Evolutionary conservation across 2,797 vertebrate species (phyloP).

Genomic region (Martes flavigula): DNA sequence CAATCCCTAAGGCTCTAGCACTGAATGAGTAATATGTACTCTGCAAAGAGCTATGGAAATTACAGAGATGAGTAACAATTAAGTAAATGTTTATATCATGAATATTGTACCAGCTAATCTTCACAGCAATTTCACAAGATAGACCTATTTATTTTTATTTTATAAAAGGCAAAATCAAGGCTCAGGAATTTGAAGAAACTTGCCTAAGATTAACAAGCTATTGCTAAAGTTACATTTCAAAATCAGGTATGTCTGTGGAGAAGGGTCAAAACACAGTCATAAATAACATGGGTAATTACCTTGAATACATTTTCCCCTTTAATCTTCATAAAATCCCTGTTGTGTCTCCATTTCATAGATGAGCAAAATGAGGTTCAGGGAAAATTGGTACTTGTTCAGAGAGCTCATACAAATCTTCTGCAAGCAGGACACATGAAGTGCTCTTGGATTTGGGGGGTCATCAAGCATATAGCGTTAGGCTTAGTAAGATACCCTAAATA

Average conservation of each 20-base stretch:
- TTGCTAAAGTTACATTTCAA: not conserved
- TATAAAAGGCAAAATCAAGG: not conserved
- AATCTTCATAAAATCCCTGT: not conserved
- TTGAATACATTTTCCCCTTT: not conserved
- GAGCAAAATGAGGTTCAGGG: not conserved
- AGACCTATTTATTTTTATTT: not conserved
- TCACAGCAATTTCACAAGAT: not conserved
- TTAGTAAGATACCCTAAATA: not conserved
- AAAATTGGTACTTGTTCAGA: not conserved
- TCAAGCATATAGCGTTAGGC: not conserved
- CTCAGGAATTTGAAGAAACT: not conserved
- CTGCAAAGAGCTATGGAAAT: not conserved
- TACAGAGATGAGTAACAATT: not conserved
- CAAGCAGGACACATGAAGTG: not conserved
- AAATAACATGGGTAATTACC: not conserved
- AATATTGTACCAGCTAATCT: not conserved
- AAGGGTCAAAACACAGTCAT: not conserved
- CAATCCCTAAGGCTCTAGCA: not conserved
- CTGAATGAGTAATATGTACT: not conserved
- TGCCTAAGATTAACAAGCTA: not conserved
- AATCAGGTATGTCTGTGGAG: not conserved
- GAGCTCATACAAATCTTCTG: not conserved
- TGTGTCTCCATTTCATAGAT: not conserved
- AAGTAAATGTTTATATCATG: conserved; percentile 12
- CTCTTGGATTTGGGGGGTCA: not conserved